A percentile compares a stretch with the other conserved stretches of the same genome.
phyloP scores from a whole-genome alignment of 2,113 vertebrate genomes.

The Melanocharis versteri region DNA sequence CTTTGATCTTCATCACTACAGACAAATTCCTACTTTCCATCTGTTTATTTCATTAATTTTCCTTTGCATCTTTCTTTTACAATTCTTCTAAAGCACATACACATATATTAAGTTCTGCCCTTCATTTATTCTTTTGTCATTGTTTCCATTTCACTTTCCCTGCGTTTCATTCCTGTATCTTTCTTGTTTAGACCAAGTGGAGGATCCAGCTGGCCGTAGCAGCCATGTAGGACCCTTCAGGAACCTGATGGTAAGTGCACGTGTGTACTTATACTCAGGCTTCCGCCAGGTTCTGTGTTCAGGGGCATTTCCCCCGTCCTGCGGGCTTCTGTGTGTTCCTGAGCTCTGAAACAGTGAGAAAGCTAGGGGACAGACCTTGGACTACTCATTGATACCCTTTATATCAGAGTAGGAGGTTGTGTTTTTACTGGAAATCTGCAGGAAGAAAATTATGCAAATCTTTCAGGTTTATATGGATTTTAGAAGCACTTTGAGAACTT shows the following conservation, averaged over 20 bases:
- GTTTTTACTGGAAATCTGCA: neutral
- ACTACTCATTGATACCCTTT: neutral
- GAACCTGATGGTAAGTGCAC: conserved; percentile 78
- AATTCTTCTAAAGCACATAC: neutral
- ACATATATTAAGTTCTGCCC: conserved; percentile 21
- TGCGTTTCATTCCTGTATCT: conserved; percentile 78
- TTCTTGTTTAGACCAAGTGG: conserved; percentile 79
- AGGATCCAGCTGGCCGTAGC: conserved; percentile 75
- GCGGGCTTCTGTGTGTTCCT: neutral
- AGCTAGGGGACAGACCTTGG: neutral
- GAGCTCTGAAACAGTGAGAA: neutral
- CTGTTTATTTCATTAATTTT: conserved; percentile 40
- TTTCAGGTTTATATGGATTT: neutral
- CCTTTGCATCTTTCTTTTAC: conserved; percentile 30
- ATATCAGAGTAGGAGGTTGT: neutral
- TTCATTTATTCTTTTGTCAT: conserved; percentile 62
- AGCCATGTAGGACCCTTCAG: conserved; percentile 76
- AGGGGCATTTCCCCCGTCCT: neutral
- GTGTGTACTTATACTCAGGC: conserved; percentile 75
- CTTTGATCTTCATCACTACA: neutral
- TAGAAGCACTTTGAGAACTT: neutral
- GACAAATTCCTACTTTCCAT: conserved; percentile 12
- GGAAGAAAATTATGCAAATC: neutral
- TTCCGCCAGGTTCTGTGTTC: conserved; percentile 50
- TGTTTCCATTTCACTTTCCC: conserved; percentile 73